These are phyloP conservation scores for Polyploca ridens DNA, from an alignment of 2,888 invertebrate genomes.

Conservation along the genomic window DNA sequence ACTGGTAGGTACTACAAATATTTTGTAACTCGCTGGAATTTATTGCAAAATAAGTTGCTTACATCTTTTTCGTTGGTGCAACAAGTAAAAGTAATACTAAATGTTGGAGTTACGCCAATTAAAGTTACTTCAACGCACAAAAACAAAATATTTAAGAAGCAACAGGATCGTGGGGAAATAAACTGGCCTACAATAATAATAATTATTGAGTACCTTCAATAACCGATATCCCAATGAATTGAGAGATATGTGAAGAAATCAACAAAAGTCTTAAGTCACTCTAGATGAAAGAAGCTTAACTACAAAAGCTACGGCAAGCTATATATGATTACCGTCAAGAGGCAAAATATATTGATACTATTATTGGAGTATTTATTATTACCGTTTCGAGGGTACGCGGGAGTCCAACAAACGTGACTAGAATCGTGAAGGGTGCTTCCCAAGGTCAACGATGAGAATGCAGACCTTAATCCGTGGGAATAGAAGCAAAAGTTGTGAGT, in stretches of 20 bases:
- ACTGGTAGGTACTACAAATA: neutral
- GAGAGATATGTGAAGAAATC: too few species aligned
- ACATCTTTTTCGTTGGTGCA: neutral
- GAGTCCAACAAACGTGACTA: constrained; percentile 25
- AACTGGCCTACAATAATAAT: neutral
- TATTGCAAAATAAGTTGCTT: neutral
- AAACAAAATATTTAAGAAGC: neutral
- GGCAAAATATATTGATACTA: constrained; percentile 27
- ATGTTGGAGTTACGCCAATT: neutral
- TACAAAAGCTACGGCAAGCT: constrained; percentile 3
- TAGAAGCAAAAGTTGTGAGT: neutral
- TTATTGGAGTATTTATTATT: constrained; percentile 40
- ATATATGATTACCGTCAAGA: constrained; percentile 15
- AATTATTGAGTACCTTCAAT: neutral
- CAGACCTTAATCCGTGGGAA: constrained; percentile 22
- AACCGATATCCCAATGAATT: too few species aligned
- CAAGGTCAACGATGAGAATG: neutral
- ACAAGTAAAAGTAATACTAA: neutral
- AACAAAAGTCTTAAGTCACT: too few species aligned
- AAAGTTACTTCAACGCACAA: neutral
- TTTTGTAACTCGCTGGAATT: neutral
- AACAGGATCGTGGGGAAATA: neutral
- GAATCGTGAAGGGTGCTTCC: constrained; percentile 33
- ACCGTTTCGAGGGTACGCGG: constrained; percentile 24
- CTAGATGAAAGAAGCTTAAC: too few species aligned